Evolutionary conservation across 2,797 vertebrate genomes (phyloP).

Genomic region (Eurystomus glaucurus): DNA sequence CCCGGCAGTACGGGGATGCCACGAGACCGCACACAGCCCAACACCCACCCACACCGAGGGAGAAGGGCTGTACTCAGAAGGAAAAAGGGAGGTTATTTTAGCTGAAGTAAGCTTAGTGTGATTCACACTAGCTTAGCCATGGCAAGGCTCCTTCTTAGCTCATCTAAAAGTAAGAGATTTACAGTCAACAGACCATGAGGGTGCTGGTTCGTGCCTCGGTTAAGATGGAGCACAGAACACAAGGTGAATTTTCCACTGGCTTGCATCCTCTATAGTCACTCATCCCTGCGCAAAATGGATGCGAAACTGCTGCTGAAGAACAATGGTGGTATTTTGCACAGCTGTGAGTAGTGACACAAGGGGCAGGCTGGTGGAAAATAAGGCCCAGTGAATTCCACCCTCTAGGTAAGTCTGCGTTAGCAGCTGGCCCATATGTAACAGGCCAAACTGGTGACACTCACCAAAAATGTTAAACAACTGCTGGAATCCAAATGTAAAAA

Average conservation of each 20-base stretch:
- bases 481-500: neutral
- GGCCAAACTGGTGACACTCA: neutral
- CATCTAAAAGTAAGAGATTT: constrained; percentile 55
- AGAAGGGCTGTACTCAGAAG: neutral
- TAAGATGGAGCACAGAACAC: constrained; percentile 54
- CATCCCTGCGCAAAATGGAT: constrained; percentile 19
- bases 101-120: constrained; percentile 10
- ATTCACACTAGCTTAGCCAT: constrained; percentile 59
- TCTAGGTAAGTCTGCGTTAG: neutral
- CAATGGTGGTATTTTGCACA: neutral
- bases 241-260: constrained; percentile 57
- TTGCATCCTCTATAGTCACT: constrained; percentile 54
- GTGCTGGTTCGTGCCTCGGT: neutral
- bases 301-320: constrained; percentile 30
- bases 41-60: neutral
- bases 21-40: neutral
- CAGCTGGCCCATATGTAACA: neutral
- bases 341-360: neutral
- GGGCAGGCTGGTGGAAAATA: constrained; percentile 25
- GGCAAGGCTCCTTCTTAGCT: constrained; percentile 48
- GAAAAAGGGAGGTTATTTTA: constrained; percentile 9
- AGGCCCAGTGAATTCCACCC: neutral
- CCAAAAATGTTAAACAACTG: neutral
- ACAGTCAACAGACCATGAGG: constrained; percentile 55
- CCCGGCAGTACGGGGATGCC: neutral